These are phyloP conservation scores for Contarinia nasturtii DNA, from an alignment of 1,140 invertebrate genomes.

Conservation along the genomic window DNA sequence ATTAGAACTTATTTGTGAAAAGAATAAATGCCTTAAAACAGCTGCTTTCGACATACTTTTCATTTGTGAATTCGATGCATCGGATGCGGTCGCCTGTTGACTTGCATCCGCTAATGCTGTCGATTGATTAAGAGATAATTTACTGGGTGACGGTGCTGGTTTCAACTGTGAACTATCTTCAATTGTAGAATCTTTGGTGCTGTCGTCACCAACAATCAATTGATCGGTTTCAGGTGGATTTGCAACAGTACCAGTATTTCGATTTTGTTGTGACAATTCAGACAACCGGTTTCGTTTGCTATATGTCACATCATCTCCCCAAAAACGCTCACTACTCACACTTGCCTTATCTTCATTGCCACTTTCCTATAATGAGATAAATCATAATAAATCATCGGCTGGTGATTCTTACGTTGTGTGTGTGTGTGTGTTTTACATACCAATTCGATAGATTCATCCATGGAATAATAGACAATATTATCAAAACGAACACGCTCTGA, in stretches of 20 bases:
- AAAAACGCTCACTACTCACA: slow-evolving; percentile 2
- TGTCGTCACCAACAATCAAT: neutral
- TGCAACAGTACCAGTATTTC: neutral
- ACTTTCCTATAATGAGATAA: slow-evolving; percentile 3
- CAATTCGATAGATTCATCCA: neutral
- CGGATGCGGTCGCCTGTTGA: too few species aligned
- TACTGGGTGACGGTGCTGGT: neutral
- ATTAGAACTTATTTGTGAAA: slow-evolving; percentile 1
- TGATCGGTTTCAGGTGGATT: slow-evolving; percentile 4
- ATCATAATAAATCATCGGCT: too few species aligned
- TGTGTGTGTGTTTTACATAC: too few species aligned
- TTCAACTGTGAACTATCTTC: slow-evolving; percentile 3
- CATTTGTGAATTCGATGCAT: neutral
- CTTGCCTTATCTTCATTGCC: slow-evolving; percentile 4
- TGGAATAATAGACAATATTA: slow-evolving; percentile 27
- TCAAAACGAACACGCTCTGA: slow-evolving; percentile 37
- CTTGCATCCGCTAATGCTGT: too few species aligned
- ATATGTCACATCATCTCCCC: slow-evolving; percentile 3
- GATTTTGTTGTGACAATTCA: neutral
- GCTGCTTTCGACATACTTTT: slow-evolving; percentile 3
- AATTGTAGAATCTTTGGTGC: slow-evolving; percentile 2
- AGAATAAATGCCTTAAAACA: slow-evolving; percentile 5
- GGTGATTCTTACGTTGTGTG: too few species aligned
- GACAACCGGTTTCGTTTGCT: slow-evolving; percentile 1
- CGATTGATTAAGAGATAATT: neutral